Evolutionary conservation across 2,797 vertebrate species (phyloP), one percentile per base, ranked within the genome.

Genomic region (Siniperca obscura): DNA sequence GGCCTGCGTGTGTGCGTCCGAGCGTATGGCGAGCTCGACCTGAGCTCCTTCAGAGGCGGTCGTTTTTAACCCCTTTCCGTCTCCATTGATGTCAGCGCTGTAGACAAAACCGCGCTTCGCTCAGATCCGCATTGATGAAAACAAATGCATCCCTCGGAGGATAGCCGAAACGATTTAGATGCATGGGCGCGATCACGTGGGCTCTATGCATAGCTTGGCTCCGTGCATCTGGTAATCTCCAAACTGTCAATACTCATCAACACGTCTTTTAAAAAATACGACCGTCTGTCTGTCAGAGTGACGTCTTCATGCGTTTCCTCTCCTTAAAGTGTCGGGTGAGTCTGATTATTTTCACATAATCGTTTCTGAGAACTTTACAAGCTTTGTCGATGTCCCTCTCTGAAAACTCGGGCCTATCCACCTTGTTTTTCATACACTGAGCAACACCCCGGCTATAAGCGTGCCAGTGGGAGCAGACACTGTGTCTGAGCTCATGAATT

Each of bases 81-180:
- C 85, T 78, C 85, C 8, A 83, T 78, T 93, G 92, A 93, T 94
- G 91, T 87, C 82, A 27, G 83, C 27, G 84, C 90, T 92, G 84
- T 68, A 82, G 90, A 90, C 90, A 81, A 82, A 90, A 86, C 88
- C 90, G 87, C 80, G 84, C 85, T 66, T 74, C 79, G 74, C 86
- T 92, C 84, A 90, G 88, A 91, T 92, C 86, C 60, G 66, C 89
- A 83, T 81, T 90, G 93, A 93, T 93, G 87, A 91, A 92, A 92
- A 92, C 83, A 85, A 79, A 91, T 22, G 87, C 71, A n/a, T 90
- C 83, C 87, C 81, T 21, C 16, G 13, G 81, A 89, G 90, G 78
- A 82, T 40, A 71, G 68, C 71, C 62, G 34, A 72, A 83, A 86
- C 65, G 48, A 75, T 80, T 83, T 25, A 61, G 69, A 77, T 83